A percentile compares a stretch with the other conserved stretches of the same genome.
Evolutionary conservation across 2,113 vertebrate genomes (phyloP).

Genomic region (Microcebus griseorufus): DNA sequence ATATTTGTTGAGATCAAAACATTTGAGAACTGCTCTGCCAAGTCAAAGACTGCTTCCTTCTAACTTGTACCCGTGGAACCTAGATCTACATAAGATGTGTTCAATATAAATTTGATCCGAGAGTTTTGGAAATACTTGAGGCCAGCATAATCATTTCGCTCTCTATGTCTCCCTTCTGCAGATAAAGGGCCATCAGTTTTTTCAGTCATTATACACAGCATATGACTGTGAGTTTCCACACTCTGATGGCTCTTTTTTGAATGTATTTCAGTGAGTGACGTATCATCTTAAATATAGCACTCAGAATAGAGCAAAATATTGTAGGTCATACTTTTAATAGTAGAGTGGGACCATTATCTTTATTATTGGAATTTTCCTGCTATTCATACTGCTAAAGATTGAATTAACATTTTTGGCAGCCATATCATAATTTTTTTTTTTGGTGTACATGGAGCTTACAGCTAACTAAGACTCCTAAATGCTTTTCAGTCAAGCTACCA

Average conservation of each 20-base stretch:
- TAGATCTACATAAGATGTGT: background rate
- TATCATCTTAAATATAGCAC: constrained; percentile 33
- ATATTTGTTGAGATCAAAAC: constrained; percentile 33
- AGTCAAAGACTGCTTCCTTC: background rate
- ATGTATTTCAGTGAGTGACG: background rate
- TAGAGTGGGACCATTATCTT: constrained; percentile 12
- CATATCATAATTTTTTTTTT: constrained; percentile 19
- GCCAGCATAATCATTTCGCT: background rate
- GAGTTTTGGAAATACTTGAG: constrained; percentile 22
- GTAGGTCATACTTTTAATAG: constrained; percentile 57
- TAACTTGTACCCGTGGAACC: background rate
- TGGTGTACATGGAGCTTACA: background rate
- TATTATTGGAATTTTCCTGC: constrained; percentile 54
- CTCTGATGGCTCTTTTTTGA: background rate
- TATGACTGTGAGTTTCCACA: constrained; percentile 28
- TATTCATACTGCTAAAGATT: constrained; percentile 52
- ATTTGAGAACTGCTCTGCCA: background rate
- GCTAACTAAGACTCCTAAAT: constrained; percentile 20
- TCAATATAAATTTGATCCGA: background rate
- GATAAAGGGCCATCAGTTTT: background rate
- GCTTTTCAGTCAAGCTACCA: background rate
- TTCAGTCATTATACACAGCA: background rate
- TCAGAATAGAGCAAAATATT: constrained; percentile 50
- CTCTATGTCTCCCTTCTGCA: background rate
- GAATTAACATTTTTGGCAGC: constrained; percentile 45